A percentile compares a stretch with the other conserved stretches of the same genome.
These are phyloP conservation scores for Deroptyus accipitrinus DNA, from an alignment of 2,113 vertebrate species.

Conservation along the genomic window DNA sequence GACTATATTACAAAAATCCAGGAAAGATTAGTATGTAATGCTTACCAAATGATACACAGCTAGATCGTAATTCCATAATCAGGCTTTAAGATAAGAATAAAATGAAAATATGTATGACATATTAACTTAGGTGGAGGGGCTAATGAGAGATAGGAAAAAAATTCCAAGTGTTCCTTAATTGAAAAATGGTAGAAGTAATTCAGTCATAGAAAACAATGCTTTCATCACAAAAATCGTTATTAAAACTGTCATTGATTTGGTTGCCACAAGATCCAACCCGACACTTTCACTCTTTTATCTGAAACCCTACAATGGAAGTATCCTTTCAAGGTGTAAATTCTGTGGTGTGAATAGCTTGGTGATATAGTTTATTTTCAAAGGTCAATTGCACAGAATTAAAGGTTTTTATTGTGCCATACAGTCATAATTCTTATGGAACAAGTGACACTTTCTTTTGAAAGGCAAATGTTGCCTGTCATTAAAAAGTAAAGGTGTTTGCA, in stretches of 20 bases:
- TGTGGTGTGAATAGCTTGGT: neutral
- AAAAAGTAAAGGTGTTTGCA: neutral
- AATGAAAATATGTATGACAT: neutral
- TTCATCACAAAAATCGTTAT: neutral
- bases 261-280: neutral
- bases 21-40: neutral
- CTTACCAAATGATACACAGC: neutral
- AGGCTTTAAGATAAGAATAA: neutral
- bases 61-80: neutral
- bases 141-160: neutral
- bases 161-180: neutral
- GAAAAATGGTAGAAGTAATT: neutral
- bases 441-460: neutral
- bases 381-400: neutral
- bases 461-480: neutral
- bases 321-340: neutral
- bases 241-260: neutral
- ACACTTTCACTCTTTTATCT: neutral
- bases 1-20: neutral
- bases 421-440: neutral
- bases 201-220: neutral
- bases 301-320: neutral
- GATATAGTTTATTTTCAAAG: neutral
- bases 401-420: neutral
- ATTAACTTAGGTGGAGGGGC: neutral